phyloP scores from a whole-genome alignment of 2,797 vertebrate genomes.

The Pygocentrus nattereri region DNA sequence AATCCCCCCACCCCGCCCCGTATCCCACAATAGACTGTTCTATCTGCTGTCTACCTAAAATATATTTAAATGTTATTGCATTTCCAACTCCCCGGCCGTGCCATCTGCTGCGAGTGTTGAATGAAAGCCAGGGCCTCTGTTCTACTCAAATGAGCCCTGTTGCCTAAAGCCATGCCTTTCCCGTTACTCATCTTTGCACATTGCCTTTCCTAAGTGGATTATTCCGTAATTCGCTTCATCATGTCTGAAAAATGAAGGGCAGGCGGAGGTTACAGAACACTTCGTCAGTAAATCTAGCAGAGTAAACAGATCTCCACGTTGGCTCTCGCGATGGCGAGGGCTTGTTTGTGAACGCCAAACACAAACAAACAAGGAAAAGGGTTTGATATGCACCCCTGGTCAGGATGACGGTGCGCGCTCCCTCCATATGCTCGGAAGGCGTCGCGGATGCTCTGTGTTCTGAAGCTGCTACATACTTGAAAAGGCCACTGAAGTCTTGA shows the following conservation, averaged over 20 bases:
- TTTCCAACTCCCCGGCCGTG: conserved; percentile 43
- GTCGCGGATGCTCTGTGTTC: background rate
- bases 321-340: conserved; percentile 20
- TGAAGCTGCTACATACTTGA: background rate
- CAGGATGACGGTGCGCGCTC: background rate
- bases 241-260: conserved; percentile 56
- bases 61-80: conserved; percentile 44
- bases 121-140: conserved; percentile 39
- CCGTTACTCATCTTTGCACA: conserved; percentile 57
- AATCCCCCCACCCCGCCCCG: conserved; percentile 14
- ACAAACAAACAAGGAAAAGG: conserved; percentile 30
- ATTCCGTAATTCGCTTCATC: conserved; percentile 55
- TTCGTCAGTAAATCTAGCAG: conserved; percentile 52
- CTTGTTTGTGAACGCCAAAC: conserved; percentile 29
- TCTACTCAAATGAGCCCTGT: conserved; percentile 44
- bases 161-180: conserved; percentile 56
- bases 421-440: background rate
- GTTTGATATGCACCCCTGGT: background rate
- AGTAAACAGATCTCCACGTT: conserved; percentile 33
- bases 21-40: background rate
- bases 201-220: conserved; percentile 58
- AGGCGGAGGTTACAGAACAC: conserved; percentile 49
- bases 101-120: conserved; percentile 41
- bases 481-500: background rate
- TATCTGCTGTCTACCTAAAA: conserved; percentile 12